These are phyloP conservation scores for Brenthis ino DNA, from an alignment of 2,888 invertebrate genomes.

Conservation along the genomic window DNA sequence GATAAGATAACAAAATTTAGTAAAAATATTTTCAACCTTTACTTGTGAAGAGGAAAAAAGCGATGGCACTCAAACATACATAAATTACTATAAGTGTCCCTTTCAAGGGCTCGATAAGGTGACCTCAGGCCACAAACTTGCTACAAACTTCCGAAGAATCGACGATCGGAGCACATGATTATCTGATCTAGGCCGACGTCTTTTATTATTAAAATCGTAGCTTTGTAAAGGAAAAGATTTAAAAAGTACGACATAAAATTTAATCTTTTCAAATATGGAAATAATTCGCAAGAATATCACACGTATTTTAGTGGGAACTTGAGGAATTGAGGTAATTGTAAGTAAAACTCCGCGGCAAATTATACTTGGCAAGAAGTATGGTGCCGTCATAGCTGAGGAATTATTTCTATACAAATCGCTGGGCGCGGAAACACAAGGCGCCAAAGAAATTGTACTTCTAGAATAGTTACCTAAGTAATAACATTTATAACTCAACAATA, in stretches of 20 bases:
- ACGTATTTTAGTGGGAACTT: constrained; percentile 47
- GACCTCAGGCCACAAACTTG: constrained; percentile 55
- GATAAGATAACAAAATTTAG: constrained; percentile 41
- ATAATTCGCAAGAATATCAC: constrained; percentile 37
- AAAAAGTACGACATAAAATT: not conserved
- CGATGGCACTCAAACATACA: constrained; percentile 53
- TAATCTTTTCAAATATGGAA: constrained; percentile 22
- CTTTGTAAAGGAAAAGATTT: not conserved
- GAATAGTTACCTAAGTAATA: constrained; percentile 24
- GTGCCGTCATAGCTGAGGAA: constrained; percentile 54
- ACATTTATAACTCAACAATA: not conserved
- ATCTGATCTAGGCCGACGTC: constrained; percentile 66
- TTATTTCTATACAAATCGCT: constrained; percentile 75
- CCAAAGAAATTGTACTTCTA: constrained; percentile 29
- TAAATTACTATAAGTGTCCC: constrained; percentile 75
- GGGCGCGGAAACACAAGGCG: constrained; percentile 41
- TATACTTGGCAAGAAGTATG: constrained; percentile 70
- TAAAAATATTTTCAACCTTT: constrained; percentile 35
- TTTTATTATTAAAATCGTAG: constrained; percentile 46
- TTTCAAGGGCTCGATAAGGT: constrained; percentile 65
- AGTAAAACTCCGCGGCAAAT: constrained; percentile 69
- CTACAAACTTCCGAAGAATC: constrained; percentile 64
- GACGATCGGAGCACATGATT: constrained; percentile 29
- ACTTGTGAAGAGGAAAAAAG: constrained; percentile 33
- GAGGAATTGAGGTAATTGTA: constrained; percentile 65